Percentiles rank a stretch among this genome's conserved stretches.
Evolutionary conservation across 2,888 invertebrate species (phyloP).

Genomic region (Osedax fenrisi): DNA sequence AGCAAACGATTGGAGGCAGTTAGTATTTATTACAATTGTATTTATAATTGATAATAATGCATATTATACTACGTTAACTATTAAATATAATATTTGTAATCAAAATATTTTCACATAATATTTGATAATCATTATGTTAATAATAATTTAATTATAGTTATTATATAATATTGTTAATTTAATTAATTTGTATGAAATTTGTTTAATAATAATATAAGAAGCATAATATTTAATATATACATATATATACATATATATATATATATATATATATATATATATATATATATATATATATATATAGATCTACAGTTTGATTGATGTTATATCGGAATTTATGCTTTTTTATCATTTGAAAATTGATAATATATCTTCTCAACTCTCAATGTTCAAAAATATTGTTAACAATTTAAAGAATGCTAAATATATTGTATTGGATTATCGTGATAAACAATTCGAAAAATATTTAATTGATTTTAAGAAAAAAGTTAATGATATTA

Average conservation of each 20-base stretch:
- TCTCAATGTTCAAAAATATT: neutral
- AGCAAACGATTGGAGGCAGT: neutral
- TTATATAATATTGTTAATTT: neutral
- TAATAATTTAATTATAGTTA: neutral
- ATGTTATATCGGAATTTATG: neutral
- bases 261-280: too few relatives aligned
- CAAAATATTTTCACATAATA: neutral
- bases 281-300: too few relatives aligned
- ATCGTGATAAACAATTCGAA: neutral
- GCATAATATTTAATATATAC: too few relatives aligned
- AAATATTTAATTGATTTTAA: neutral
- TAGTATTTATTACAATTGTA: too few relatives aligned
- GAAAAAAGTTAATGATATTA: neutral
- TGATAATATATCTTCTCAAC: neutral
- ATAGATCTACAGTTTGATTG: neutral
- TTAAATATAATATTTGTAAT: too few relatives aligned
- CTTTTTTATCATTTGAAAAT: neutral
- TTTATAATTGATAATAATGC: too few relatives aligned
- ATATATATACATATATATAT: too few relatives aligned
- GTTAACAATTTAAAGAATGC: neutral
- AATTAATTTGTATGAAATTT: neutral
- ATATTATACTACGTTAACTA: too few relatives aligned
- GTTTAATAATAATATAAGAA: too few relatives aligned
- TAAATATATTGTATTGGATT: neutral
- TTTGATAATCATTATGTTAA: neutral